Evolutionary conservation across 1,140 invertebrate genomes (phyloP), one percentile per base, ranked within the genome.

Genomic region (Dufourea novaeangliae): DNA sequence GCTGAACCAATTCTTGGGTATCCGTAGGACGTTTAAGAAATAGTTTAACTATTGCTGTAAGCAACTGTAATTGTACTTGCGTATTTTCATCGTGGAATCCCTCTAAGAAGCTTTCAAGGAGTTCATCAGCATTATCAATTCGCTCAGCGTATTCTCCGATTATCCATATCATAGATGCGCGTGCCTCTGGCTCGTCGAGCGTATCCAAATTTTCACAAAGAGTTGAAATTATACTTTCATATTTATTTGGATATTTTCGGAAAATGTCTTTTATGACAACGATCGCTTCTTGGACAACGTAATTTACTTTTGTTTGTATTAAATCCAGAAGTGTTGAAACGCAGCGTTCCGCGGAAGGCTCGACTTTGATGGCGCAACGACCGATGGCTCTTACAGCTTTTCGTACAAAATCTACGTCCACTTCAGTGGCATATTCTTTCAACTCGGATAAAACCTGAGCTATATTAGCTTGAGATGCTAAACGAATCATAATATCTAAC

Each of bases 231-330:
- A 99, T 99, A 89, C 98, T 99, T 93, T 99, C 99, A 89, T 99
- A 99, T 92, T 99, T 99, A 90, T 99, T 99, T 2, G 99, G 99
- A 92, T 99, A 99, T 91, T 99, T 99, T 76, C 99, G 94, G 95
- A 99, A 99, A 83, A 99, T 99, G 90, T 99, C 99, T 94, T 99
- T 99, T 85, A 99, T 99, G 1, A 99, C 99, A 1, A 99, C 99
- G 84, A 99, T 99, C 2, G 99, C 99, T 91, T 99, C 99, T 93
- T 99, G 99, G 1, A 99, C 99, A 29, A 99, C 99, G 91, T 99
- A 99, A 93, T 99, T 99, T 7, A 98, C 97, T 94, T 99, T 99
- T 0, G 99, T 99, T 91, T 99, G 99, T 89, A 99, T 99, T 5
- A 99, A 94, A 92, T 99, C 99, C n/a, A 99, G 92, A 5, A 99